A percentile compares a stretch with the other conserved stretches of the same genome.
Evolutionary conservation across 1,140 invertebrate genomes (phyloP).

Genomic region (Ceratosolen fusciceps): DNA sequence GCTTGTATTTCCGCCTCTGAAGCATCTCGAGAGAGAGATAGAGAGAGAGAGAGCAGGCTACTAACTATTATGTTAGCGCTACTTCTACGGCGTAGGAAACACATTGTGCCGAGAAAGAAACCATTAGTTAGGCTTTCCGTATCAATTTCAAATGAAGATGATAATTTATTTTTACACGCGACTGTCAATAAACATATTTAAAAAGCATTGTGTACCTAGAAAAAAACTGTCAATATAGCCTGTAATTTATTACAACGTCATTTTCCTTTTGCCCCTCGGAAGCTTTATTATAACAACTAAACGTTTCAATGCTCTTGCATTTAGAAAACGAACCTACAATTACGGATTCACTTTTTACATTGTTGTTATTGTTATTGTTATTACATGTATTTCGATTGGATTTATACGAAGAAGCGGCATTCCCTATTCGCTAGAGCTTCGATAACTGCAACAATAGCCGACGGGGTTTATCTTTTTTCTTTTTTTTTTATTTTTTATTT

Average conservation of each 20-base stretch:
- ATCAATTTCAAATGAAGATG: neutral
- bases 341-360: too few species aligned
- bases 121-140: conserved; percentile 35
- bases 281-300: too few species aligned
- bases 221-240: neutral
- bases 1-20: conserved; percentile 24
- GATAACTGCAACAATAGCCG: too few species aligned
- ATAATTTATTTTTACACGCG: conserved; percentile 29
- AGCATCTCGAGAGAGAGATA: conserved; percentile 4
- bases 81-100: conserved; percentile 11
- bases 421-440: too few species aligned
- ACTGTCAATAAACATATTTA: neutral
- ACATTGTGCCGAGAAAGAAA: neutral
- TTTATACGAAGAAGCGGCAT: too few species aligned
- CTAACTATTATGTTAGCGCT: conserved; percentile 30
- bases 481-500: too few species aligned
- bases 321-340: too few species aligned
- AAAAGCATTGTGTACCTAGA: neutral
- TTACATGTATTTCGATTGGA: too few species aligned
- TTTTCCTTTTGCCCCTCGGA: too few species aligned
- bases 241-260: neutral
- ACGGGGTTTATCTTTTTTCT: too few species aligned
- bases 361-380: too few species aligned
- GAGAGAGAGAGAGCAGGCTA: neutral
- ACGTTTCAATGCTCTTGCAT: too few species aligned